Conservation (phyloP, 2,113 vertebrate species). For the Oxyruncus cristatus region DNA sequence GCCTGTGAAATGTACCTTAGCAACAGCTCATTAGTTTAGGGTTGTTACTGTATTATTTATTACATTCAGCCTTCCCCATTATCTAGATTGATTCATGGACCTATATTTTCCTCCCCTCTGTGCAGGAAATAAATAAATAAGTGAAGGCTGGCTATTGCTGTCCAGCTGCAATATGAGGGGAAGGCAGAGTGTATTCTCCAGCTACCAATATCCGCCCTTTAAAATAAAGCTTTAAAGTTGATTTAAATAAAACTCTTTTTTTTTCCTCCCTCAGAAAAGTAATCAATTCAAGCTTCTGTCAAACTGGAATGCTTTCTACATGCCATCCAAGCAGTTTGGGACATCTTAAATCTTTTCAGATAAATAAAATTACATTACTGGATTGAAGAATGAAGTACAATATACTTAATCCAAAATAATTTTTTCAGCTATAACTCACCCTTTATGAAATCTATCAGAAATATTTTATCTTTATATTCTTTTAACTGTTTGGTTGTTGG, state of each 20-base stretch:
- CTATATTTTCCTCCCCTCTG: constrained; percentile 79
- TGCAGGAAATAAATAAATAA: constrained; percentile 72
- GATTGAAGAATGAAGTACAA: constrained; percentile 42
- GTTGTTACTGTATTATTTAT: constrained; percentile 99
- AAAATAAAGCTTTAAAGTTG: constrained; percentile 69
- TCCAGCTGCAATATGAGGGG: constrained; percentile 62
- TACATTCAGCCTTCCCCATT: constrained; percentile 92
- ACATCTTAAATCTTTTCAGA: constrained; percentile 54
- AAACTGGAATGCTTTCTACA: constrained; percentile 37
- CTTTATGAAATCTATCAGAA: constrained; percentile 45
- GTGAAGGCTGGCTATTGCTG: constrained; percentile 66
- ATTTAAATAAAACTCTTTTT: constrained; percentile 56
- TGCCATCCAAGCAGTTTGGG: constrained; percentile 32
- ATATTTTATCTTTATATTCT: constrained; percentile 28
- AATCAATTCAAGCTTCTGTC: constrained; percentile 64
- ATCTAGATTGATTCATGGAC: constrained; percentile 98
- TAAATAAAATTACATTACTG: constrained; percentile 30
- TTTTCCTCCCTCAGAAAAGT: constrained; percentile 9
- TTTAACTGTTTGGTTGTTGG: constrained; percentile 23
- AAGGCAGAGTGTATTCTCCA: constrained; percentile 61
- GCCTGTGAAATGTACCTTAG: constrained; percentile 93
- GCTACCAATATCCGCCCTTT: constrained; percentile 66
- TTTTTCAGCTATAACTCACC: constrained; percentile 16
- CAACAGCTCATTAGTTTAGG: constrained; percentile 99
- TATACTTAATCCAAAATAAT: constrained; percentile 52